Conservation (phyloP, 2,888 invertebrate species). For the Dryomyza anilis region DNA sequence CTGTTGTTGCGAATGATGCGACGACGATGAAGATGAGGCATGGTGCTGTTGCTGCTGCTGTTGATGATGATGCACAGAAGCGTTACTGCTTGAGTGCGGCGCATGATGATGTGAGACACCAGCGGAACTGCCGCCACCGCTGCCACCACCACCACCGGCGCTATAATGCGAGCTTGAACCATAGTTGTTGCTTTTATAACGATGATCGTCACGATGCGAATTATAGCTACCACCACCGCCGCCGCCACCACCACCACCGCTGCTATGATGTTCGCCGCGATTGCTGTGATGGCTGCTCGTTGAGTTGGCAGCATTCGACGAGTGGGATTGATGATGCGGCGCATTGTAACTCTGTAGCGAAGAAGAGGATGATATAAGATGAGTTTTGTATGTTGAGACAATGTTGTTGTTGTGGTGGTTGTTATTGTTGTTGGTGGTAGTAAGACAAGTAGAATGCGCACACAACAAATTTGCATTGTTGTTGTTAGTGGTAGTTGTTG, state of each 20-base stretch:
- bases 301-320: slow-evolving; percentile 27
- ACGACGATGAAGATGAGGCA: slow-evolving; percentile 30
- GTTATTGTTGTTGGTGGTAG: slow-evolving; percentile 27
- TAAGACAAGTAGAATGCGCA: slow-evolving; percentile 11
- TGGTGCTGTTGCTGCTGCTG: slow-evolving; percentile 43
- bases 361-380: slow-evolving; percentile 42
- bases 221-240: slow-evolving; percentile 43
- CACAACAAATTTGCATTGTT: slow-evolving; percentile 19
- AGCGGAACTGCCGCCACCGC: slow-evolving; percentile 25
- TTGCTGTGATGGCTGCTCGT: slow-evolving; percentile 34
- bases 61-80: slow-evolving; percentile 42
- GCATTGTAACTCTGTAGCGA: slow-evolving; percentile 45
- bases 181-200: slow-evolving; percentile 55
- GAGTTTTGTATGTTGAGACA: slow-evolving; percentile 36
- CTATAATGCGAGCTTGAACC: slow-evolving; percentile 53
- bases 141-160: slow-evolving; percentile 35
- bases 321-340: slow-evolving; percentile 38
- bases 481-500: slow-evolving; percentile 33
- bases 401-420: slow-evolving; percentile 33
- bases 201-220: slow-evolving; percentile 50
- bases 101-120: slow-evolving; percentile 47
- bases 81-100: slow-evolving; percentile 40
- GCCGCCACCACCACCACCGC: slow-evolving; percentile 35
- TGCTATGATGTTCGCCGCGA: slow-evolving; percentile 39
- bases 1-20: slow-evolving; percentile 46